These are phyloP conservation scores for Entomyzon cyanotis DNA, from an alignment of 2,113 vertebrate species.

Conservation along the genomic window DNA sequence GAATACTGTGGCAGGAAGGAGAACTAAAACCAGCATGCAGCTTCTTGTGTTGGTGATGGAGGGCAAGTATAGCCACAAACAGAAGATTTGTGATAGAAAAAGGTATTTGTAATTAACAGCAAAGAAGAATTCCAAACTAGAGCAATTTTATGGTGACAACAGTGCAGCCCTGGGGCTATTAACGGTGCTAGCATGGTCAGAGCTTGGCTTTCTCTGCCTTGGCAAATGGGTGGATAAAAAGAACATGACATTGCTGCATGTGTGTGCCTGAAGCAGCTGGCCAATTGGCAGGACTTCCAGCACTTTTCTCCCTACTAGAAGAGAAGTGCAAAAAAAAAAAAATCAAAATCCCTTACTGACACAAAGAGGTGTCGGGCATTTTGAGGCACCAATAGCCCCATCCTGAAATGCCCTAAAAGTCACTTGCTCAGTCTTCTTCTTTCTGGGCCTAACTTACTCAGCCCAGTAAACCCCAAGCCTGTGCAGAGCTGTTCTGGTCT, in stretches of 20 bases:
- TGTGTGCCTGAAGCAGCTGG: neutral
- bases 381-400: fast-evolving
- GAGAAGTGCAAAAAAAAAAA: neutral
- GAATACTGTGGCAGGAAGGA: constrained; percentile 53
- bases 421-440: neutral
- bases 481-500: neutral
- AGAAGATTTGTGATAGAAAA: neutral
- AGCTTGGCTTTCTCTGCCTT: neutral
- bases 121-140: constrained; percentile 4
- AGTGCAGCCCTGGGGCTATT: neutral
- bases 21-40: constrained; percentile 12
- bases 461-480: neutral
- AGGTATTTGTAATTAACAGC: constrained; percentile 1
- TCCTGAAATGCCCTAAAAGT: neutral
- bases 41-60: neutral
- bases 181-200: fast-evolving
- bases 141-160: neutral
- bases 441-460: neutral
- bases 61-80: constrained; percentile 16
- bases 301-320: neutral
- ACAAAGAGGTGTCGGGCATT: fast-evolving
- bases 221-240: fast-evolving
- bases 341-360: neutral
- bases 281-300: neutral
- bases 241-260: neutral